Base-by-base conservation (phyloP, 2,888 invertebrate species). In the Drosophila trichaetosa region DNA sequence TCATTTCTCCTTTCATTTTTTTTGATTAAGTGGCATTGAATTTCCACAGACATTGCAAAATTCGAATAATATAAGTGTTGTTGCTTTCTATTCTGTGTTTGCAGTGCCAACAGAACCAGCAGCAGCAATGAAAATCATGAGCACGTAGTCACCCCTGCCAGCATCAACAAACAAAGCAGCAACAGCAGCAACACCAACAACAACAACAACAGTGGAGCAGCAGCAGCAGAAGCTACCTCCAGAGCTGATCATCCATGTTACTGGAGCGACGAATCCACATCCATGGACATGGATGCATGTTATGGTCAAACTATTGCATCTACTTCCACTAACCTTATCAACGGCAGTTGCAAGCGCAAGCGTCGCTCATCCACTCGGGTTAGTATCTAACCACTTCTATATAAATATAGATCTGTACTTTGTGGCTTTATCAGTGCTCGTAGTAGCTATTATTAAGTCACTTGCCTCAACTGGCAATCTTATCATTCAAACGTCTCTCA, bases 71-170 rank as follows among this genome's bases (percentile, higher is more conserved):
- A 48, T 36, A 27, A 34, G 10, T 46, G 8, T 48, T 40, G 27
- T 70, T 57, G 57, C 24, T 69, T 53, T 73, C 62, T 62, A 7
- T 38, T 38, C 8, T 56, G 46, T 46, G 53, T 63, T 73, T 69
- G 56, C 68, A 90, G 65, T 59, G 80, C 77, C 51, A 76, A 62
- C 40, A 86, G 49, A 60, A 77, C 67, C 67, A 86, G 62, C 69
- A 82, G 60, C 53, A 77, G 64, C 69, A 73, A 74, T 76, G 76
- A 63, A 58, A 77, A 73, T 59, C 63, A 59, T 60, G 63, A 68
- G 51, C 67, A 57, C 54, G 56, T 52, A 68, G 72, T 70, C 90
- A 58, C 64, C 71, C 65, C 78, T 62, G 66, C 62, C 58, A 68
- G 65, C 72, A 69, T 64, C 57, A 65, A 38, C 53, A 56, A 63